Base-by-base conservation (phyloP, 2,113 vertebrate species). In the Regulus satrapa region DNA sequence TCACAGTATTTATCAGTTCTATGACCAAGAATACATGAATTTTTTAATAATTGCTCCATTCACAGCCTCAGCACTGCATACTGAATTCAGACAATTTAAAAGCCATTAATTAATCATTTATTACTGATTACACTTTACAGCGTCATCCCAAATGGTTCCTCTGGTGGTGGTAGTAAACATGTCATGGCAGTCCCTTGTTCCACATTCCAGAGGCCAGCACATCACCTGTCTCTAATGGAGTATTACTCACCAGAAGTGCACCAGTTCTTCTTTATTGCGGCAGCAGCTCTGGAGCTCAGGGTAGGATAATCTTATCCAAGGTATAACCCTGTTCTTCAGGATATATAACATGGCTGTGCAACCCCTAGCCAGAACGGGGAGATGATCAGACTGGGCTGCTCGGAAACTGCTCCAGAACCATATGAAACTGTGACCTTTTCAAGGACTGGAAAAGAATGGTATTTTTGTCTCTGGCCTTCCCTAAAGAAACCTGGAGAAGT, bases 41-140 rank as follows among this genome's bases (percentile, higher is more conserved):
- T 91, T 95, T 97, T 97, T 55, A 96, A 81, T 91, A 95, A 96
- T 86, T 87, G 56, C 49, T 77, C 71, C 55, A 68, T 88, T 93
- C 77, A 69, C 16, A 20, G 69, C 71, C 77, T 85, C 18, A 8
- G 34, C 52, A 78, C 17, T 1, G 4, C 26, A 14, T 63, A 83
- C 91, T 88, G 91, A 96, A 93, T 61, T 94, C 25, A 16, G 41
- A 26, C 29, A 21, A 54, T 87, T 95, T 92, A 91, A 85, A 96
- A 96, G 46, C 21, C 64, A 69, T 93, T 91, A 79, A 85, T 96
- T 96, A 96, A 96, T 95, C 76, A 95, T 96, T 96, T 88, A 94
- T 94, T 91, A 72, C 74, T 87, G 77, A 95, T 95, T 94, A 74
- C 52, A 73, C n/a, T 95, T 94, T 78, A 69, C 71, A 78, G 41